Evolutionary conservation across 2,888 invertebrate species (phyloP).

Genomic region (Sycophila texana): DNA sequence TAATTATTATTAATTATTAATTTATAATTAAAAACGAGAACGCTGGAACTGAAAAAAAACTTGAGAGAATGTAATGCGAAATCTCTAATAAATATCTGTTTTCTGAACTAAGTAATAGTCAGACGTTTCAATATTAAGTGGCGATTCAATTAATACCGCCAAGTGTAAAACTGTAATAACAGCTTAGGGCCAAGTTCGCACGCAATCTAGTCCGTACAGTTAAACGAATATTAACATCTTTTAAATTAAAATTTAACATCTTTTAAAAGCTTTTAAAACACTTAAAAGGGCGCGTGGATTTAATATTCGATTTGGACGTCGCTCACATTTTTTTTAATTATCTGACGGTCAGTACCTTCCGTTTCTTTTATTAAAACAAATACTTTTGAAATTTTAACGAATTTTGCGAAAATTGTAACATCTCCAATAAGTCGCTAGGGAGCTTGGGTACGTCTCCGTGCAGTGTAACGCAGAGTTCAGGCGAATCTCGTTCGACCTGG

Average conservation of each 20-base stretch:
- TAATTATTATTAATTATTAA: slow-evolving; percentile 13
- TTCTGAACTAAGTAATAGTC: slow-evolving; percentile 12
- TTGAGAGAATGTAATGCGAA: slow-evolving; percentile 55
- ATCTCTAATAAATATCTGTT: slow-evolving; percentile 1
- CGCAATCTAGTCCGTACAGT: slow-evolving; percentile 12
- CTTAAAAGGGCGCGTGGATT: no score
- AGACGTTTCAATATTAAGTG: slow-evolving; percentile 19
- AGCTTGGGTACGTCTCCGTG: slow-evolving; percentile 19
- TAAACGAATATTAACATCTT: not conserved
- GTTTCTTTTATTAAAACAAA: no score
- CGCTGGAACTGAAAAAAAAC: slow-evolving; percentile 3
- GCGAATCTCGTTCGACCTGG: not conserved
- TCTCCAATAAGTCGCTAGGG: slow-evolving; percentile 32
- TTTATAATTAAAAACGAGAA: slow-evolving; percentile 16
- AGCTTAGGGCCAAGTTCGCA: not conserved
- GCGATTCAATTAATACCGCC: slow-evolving; percentile 7
- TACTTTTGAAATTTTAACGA: no score
- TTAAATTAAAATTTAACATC: not conserved
- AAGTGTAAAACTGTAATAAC: slow-evolving; percentile 28
- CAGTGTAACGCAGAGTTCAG: slow-evolving; percentile 23
- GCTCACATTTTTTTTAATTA: not conserved
- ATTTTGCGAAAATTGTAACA: not conserved
- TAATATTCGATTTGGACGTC: not conserved
- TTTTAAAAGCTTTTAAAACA: not conserved
- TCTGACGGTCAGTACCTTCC: no score